phyloP scores from a whole-genome alignment of 1,140 invertebrate genomes.

The Atta colombica region DNA sequence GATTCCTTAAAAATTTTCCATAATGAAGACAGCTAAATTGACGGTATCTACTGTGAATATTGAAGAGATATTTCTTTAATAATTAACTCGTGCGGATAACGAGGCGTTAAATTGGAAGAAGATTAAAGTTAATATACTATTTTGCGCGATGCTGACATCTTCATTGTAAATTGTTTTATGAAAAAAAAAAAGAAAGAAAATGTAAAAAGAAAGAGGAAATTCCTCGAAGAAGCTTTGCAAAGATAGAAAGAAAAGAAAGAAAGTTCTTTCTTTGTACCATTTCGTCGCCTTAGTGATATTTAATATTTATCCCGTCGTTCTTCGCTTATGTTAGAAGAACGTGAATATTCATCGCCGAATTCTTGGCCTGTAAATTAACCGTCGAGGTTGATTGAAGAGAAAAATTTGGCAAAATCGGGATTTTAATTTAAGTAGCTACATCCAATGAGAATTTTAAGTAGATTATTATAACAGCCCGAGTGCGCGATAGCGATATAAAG shows the following conservation, averaged over 20 bases:
- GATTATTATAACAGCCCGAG: neutral
- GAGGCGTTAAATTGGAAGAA: conserved; percentile 1
- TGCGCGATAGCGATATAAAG: neutral
- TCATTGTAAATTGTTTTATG: neutral
- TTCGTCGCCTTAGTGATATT: conserved; percentile 28
- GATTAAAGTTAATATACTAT: neutral
- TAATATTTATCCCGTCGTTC: conserved; percentile 39
- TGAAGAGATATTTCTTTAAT: neutral
- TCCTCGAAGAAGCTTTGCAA: neutral
- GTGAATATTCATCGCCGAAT: conserved; percentile 31
- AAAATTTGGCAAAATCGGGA: conserved; percentile 27
- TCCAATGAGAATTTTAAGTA: conserved; percentile 39
- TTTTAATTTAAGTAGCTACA: conserved; percentile 33
- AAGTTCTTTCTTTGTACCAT: neutral
- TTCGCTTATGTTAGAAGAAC: conserved; percentile 19
- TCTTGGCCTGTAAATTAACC: conserved; percentile 41
- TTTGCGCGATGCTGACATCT: neutral
- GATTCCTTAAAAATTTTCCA: neutral
- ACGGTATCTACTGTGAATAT: neutral
- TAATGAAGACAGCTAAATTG: neutral
- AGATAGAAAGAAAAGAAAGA: neutral
- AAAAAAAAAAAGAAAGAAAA: no score
- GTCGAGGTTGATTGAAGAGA: conserved; percentile 61
- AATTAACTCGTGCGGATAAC: neutral
- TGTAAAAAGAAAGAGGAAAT: neutral